Conservation (phyloP, 2,888 invertebrate species). For the Rotaria macrura region DNA sequence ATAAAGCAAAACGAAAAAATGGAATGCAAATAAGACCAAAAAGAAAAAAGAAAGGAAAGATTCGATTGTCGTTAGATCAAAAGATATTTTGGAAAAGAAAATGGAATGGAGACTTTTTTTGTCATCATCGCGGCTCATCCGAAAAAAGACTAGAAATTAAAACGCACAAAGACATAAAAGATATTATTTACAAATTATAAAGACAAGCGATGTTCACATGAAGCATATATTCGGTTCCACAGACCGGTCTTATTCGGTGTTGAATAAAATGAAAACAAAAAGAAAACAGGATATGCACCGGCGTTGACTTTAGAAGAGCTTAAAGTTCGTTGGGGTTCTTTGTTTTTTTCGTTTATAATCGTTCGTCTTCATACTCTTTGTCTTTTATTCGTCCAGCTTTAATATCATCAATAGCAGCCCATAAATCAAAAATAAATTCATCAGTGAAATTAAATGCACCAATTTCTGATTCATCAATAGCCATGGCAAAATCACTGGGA, state of each 20-base stretch:
- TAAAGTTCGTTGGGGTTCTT: background rate
- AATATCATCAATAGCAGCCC: slow-evolving; percentile 89
- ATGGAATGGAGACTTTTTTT: background rate
- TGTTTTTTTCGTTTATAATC: background rate
- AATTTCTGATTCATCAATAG: slow-evolving; percentile 77
- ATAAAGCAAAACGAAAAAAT: background rate
- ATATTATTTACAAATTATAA: background rate
- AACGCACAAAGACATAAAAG: background rate
- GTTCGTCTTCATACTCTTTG: background rate
- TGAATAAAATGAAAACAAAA: background rate
- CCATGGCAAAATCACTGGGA: slow-evolving; percentile 85
- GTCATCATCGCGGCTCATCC: background rate
- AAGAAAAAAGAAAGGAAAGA: background rate
- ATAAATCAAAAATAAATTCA: slow-evolving; percentile 89
- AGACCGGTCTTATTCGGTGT: background rate
- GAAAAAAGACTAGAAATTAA: background rate
- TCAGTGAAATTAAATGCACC: slow-evolving; percentile 89
- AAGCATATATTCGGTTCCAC: background rate
- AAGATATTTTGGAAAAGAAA: background rate
- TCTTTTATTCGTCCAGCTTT: slow-evolving; percentile 27
- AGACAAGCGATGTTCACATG: background rate
- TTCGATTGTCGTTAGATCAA: background rate
- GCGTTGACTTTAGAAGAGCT: background rate
- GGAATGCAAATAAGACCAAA: background rate
- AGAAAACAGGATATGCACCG: background rate